phyloP scores from a whole-genome alignment of 2,113 vertebrate species.

The Rhabdornis inornatus region DNA sequence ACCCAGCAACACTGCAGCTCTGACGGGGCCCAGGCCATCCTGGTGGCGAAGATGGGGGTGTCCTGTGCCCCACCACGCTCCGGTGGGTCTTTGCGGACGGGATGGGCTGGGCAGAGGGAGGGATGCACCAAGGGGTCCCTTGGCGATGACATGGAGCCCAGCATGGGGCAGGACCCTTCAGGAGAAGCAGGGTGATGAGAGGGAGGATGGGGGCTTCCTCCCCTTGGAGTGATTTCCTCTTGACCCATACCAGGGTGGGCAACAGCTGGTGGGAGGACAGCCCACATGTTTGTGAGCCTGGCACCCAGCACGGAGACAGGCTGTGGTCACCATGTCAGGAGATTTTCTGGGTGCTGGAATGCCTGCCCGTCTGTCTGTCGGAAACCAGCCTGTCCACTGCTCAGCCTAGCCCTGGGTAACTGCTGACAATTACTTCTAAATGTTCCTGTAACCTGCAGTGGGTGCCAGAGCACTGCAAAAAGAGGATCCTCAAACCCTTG shows the following conservation, averaged over 20 bases:
- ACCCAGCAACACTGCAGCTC: neutral
- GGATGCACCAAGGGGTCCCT: neutral
- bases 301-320: neutral
- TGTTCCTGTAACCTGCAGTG: rapidly evolving
- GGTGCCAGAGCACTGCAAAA: neutral
- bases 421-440: neutral
- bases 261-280: neutral
- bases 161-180: neutral
- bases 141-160: rapidly evolving
- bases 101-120: neutral
- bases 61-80: neutral
- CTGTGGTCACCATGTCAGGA: neutral
- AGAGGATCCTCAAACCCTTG: neutral
- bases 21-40: neutral
- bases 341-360: neutral
- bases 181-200: rapidly evolving
- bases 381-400: neutral
- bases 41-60: neutral
- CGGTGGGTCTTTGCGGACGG: neutral
- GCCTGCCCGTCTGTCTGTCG: neutral
- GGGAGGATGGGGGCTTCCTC: neutral
- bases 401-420: neutral
- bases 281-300: rapidly evolving
- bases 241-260: neutral
- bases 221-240: neutral